Evolutionary conservation across 1,140 invertebrate species (phyloP).

Genomic region (Hormaphis cornu): DNA sequence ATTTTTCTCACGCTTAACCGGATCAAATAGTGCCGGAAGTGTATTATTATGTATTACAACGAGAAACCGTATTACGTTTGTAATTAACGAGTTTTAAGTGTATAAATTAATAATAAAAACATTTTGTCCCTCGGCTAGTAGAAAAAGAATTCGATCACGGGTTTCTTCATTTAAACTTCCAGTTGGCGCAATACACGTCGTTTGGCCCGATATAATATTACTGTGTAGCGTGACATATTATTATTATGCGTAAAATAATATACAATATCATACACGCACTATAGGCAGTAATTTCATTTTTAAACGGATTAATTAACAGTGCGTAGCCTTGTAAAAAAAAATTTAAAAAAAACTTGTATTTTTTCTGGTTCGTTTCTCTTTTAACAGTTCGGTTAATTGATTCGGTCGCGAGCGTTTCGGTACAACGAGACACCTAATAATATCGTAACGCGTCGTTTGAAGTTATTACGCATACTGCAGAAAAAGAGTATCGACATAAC

Average conservation of each 20-base stretch:
- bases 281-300: neutral
- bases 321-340: neutral
- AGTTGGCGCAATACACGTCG: slow-evolving; percentile 16
- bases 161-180: slow-evolving; percentile 30
- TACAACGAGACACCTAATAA: no score
- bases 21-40: no score
- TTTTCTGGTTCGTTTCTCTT: neutral
- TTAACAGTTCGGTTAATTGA: neutral
- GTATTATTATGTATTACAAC: neutral
- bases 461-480: no score
- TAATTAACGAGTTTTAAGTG: neutral
- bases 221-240: neutral
- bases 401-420: no score
- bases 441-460: no score
- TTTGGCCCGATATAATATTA: no score
- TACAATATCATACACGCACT: no score
- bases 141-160: neutral
- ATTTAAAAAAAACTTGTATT: neutral
- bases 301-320: slow-evolving; percentile 23
- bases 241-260: neutral
- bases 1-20: no score
- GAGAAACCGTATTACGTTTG: neutral
- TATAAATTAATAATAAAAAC: neutral
- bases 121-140: neutral
- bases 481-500: no score